Evolutionary conservation across 2,888 invertebrate genomes (phyloP), one percentile per base, ranked within the genome.

Genomic region (Pheosia gnoma): DNA sequence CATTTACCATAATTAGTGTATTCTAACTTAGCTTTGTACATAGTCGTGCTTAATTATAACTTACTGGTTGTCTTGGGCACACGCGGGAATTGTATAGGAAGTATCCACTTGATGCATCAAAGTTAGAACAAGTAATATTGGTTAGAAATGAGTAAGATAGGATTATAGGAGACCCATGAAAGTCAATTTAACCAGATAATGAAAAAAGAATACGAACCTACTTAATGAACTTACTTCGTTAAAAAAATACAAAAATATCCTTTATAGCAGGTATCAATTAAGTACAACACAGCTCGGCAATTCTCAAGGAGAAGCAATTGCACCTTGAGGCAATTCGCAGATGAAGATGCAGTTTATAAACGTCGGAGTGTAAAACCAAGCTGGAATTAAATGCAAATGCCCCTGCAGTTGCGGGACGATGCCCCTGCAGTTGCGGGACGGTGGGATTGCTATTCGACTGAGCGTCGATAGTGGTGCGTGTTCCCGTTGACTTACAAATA

Each of bases 1-100:
- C 71, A 73, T 68, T 75, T 70, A 68, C 66, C 64, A 62, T 71
- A 75, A 78, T 73, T 73, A 75, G 69, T 68, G 54, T 72, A 66
- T 69, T 60, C 63, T 71, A 58, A 61, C 73, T 65, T 66, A 60
- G 71, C 64, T 63, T 60, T 68, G 62, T 63, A 64, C 55, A 55
- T 55, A 55, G 39, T 39, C 43, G 25, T 45, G 57, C 69, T 73
- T 69, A 67, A 71, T 71, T 76, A 67, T 73, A 69, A 75, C 67
- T 75, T 62, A 57, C 36, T 41, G 56, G 62, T 13, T 59, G 55
- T 59, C 56, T 63, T 58, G 38, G 9, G 56, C 39, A 41, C n/a
- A 41, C 9, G 13, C 13, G 3, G 9, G 53, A 53, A 37, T 37
- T 38, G 37, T 38, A 37, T 8, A 38, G 10, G 53, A 8, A 38